Percentiles rank a stretch among this genome's conserved stretches.
Conservation (phyloP, 1,140 invertebrate genomes). For the Cherax destructor region DNA sequence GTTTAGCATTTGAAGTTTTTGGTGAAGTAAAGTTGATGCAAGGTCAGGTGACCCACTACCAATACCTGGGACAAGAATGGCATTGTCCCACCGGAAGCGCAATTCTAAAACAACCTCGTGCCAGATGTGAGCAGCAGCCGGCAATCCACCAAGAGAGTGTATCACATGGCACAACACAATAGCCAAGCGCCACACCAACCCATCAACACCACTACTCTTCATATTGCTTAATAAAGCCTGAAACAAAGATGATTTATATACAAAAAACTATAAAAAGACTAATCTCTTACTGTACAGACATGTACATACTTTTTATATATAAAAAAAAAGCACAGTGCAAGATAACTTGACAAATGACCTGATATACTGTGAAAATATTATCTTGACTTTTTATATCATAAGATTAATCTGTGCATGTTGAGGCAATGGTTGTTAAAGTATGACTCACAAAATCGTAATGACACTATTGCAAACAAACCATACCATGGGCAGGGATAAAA, state of each 20-base stretch:
- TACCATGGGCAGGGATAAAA: too few species aligned
- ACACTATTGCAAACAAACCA: too few species aligned
- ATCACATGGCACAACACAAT: slow-evolving; percentile 87
- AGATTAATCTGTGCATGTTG: too few species aligned
- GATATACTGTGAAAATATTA: too few species aligned
- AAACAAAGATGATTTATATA: not conserved
- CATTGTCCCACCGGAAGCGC: slow-evolving; percentile 91
- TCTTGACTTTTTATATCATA: too few species aligned
- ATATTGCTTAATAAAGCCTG: slow-evolving; percentile 72
- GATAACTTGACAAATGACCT: too few species aligned
- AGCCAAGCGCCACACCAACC: slow-evolving; percentile 89
- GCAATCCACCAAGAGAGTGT: slow-evolving; percentile 85
- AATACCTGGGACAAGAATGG: slow-evolving; percentile 84
- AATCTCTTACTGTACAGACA: too few species aligned
- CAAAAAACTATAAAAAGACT: too few species aligned
- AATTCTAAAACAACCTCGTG: slow-evolving; percentile 93
- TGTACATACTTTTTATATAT: too few species aligned
- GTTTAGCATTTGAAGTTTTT: slow-evolving; percentile 97
- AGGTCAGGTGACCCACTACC: slow-evolving; percentile 85
- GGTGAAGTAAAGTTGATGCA: slow-evolving; percentile 92
- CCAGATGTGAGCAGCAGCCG: slow-evolving; percentile 92
- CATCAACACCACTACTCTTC: slow-evolving; percentile 86
- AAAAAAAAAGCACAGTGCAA: too few species aligned
- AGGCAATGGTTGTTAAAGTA: too few species aligned
- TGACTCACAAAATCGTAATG: too few species aligned